These are phyloP conservation scores for Sycophaga agraensis DNA, from an alignment of 1,140 invertebrate species.

Conservation along the genomic window DNA sequence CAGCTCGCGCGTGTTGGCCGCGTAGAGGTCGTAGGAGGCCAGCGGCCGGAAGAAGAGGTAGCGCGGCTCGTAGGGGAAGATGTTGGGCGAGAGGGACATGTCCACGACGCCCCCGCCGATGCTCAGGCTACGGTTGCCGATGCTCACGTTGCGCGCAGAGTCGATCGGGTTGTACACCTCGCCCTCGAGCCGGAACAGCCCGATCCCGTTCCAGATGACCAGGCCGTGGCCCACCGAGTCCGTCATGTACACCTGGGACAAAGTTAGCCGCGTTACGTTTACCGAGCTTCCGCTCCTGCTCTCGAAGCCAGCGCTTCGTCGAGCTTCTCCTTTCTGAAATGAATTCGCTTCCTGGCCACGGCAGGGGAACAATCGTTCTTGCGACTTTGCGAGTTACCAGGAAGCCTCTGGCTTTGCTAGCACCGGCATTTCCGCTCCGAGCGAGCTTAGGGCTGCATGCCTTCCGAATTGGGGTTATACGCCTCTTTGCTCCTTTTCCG, in stretches of 20 bases:
- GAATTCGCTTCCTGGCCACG: too few relatives aligned
- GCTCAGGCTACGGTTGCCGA: background rate
- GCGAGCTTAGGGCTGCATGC: too few relatives aligned
- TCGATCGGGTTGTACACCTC: slow-evolving; percentile 27
- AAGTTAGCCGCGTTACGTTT: background rate
- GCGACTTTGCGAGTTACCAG: too few relatives aligned
- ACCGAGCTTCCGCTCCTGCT: too few relatives aligned
- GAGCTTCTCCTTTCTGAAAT: too few relatives aligned
- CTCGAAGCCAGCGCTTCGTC: too few relatives aligned
- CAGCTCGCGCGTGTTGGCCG: slow-evolving; percentile 46
- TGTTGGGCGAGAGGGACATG: slow-evolving; percentile 58
- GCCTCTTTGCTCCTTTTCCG: too few relatives aligned
- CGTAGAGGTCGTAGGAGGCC: slow-evolving; percentile 67
- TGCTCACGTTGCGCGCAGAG: slow-evolving; percentile 12
- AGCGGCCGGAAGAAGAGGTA: slow-evolving; percentile 70
- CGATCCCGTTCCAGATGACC: slow-evolving; percentile 28
- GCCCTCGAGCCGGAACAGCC: slow-evolving; percentile 21
- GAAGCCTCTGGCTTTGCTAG: too few relatives aligned
- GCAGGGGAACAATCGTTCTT: too few relatives aligned
- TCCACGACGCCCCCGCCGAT: slow-evolving; percentile 17
- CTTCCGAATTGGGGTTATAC: too few relatives aligned
- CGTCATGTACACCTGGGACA: slow-evolving; percentile 25
- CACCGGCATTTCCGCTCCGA: too few relatives aligned
- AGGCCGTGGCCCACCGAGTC: slow-evolving; percentile 24
- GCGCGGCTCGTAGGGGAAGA: slow-evolving; percentile 57